Evolutionary conservation across 2,113 vertebrate species (phyloP).

Genomic region (Scomber japonicus): DNA sequence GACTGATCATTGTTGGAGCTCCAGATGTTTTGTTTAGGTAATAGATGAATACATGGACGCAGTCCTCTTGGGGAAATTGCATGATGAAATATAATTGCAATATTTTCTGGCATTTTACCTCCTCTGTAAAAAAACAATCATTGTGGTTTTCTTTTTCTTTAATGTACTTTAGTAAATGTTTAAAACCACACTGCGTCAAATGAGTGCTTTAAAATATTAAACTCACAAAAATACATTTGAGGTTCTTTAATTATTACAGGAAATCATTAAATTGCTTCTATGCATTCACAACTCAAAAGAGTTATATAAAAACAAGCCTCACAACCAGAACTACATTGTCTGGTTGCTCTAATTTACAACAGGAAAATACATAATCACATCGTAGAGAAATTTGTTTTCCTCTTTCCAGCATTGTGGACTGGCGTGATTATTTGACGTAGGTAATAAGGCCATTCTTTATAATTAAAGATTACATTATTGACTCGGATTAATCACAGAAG

Average conservation of each 20-base stretch:
- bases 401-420: conserved; percentile 42
- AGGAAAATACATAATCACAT: conserved; percentile 60
- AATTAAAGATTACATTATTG: conserved; percentile 83
- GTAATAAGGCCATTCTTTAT: conserved; percentile 76
- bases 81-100: conserved; percentile 54
- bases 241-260: not conserved
- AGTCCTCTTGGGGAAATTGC: conserved; percentile 26
- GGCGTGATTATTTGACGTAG: conserved; percentile 69
- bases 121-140: conserved; percentile 4
- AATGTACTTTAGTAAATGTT: not conserved
- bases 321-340: conserved; percentile 30
- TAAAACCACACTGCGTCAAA: not conserved
- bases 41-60: conserved; percentile 32
- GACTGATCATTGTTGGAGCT: conserved; percentile 60
- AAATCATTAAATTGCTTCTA: conserved; percentile 4
- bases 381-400: conserved; percentile 64
- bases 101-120: conserved; percentile 43
- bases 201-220: not conserved
- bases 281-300: conserved; percentile 32
- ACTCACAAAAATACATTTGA: not conserved
- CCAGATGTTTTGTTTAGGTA: conserved; percentile 74
- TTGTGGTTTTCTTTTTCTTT: conserved; percentile 5
- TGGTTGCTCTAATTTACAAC: conserved; percentile 53
- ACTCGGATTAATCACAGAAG: conserved; percentile 78
- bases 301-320: conserved; percentile 30